A percentile compares a stretch with the other conserved stretches of the same genome.
phyloP scores from a whole-genome alignment of 2,113 vertebrate species.

The Callaeas wilsoni region DNA sequence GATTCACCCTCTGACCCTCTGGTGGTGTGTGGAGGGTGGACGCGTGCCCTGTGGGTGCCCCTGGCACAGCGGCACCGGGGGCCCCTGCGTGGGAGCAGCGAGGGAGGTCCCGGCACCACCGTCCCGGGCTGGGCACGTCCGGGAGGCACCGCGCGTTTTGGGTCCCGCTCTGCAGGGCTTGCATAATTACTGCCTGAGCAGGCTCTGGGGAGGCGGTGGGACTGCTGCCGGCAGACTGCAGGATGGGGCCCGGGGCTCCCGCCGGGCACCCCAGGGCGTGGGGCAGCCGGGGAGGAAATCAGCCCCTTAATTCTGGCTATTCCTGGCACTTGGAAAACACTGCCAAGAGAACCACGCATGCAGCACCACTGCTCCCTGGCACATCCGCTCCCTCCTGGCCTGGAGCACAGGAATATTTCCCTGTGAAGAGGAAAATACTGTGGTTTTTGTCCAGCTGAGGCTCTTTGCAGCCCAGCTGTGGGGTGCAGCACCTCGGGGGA shows the following conservation, averaged over 20 bases:
- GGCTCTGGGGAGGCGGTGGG: not conserved
- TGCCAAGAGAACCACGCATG: rapidly evolving
- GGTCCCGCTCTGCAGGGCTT: conserved; percentile 32
- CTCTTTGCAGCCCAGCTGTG: rapidly evolving
- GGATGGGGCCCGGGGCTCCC: not conserved
- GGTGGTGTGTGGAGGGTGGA: rapidly evolving
- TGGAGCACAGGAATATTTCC: not conserved
- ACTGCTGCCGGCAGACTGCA: not conserved
- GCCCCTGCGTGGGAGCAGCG: rapidly evolving
- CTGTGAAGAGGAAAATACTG: not conserved
- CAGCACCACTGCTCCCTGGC: not conserved
- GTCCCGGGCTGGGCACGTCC: not conserved
- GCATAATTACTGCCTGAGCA: not conserved
- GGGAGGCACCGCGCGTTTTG: rapidly evolving
- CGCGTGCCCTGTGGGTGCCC: rapidly evolving
- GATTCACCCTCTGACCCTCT: rapidly evolving
- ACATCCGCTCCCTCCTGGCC: not conserved
- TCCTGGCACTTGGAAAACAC: not conserved
- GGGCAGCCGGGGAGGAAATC: not conserved
- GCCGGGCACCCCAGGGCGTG: rapidly evolving
- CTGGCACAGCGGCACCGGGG: rapidly evolving
- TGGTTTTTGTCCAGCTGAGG: not conserved
- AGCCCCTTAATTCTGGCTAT: not conserved
- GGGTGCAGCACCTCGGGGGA: rapidly evolving
- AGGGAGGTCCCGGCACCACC: rapidly evolving